Conservation (phyloP, 2,888 invertebrate genomes). For the Apotomis turbidana region DNA sequence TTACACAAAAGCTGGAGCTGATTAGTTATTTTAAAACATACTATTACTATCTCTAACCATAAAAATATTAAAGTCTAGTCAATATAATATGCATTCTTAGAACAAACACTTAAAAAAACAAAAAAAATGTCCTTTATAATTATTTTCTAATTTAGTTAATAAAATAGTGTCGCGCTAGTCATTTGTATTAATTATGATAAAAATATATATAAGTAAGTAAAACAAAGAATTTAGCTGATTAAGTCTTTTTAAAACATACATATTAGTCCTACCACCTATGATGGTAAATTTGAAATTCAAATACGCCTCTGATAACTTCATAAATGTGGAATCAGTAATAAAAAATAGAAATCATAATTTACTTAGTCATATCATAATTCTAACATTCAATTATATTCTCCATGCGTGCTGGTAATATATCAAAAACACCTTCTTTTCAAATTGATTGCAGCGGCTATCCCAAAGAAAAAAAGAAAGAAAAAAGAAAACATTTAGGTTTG, state of each 20-base stretch:
- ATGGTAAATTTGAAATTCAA: background rate
- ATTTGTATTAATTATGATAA: background rate
- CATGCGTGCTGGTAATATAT: background rate
- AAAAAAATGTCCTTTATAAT: too few relatives aligned
- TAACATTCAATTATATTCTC: background rate
- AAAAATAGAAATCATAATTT: too few relatives aligned
- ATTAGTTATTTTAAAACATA: background rate
- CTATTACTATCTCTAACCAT: too few relatives aligned
- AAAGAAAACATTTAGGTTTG: background rate
- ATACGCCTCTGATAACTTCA: background rate
- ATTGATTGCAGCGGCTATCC: constrained; percentile 3
- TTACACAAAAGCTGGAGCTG: background rate
- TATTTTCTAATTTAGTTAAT: background rate
- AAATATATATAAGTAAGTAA: background rate
- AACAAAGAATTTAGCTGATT: background rate
- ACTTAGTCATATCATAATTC: too few relatives aligned
- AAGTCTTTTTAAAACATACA: background rate
- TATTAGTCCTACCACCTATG: background rate
- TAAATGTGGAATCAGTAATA: background rate
- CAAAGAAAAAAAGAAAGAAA: background rate
- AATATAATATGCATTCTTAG: background rate
- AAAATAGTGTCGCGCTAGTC: background rate
- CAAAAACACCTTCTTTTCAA: background rate
- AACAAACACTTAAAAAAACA: background rate
- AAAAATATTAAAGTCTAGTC: too few relatives aligned